A percentile compares a stretch with the other conserved stretches of the same genome.
Evolutionary conservation across 2,113 vertebrate genomes (phyloP).

Genomic region (Lepidothrix coronata): DNA sequence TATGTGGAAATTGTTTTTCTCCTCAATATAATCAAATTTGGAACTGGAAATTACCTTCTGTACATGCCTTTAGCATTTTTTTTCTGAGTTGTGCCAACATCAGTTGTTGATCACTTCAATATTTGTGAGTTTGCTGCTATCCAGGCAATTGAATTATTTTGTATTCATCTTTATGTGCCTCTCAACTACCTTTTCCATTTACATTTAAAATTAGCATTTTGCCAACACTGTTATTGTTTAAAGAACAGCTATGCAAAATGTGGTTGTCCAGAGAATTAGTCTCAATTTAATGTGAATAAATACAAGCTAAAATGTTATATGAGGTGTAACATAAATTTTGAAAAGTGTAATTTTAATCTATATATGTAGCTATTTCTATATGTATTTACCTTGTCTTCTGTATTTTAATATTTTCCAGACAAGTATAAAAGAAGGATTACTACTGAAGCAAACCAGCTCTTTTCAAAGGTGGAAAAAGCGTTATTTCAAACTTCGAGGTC

Average conservation of each 20-base stretch:
- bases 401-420: slow-evolving; percentile 79
- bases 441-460: slow-evolving; percentile 99
- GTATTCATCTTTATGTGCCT: background rate
- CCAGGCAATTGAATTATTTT: background rate
- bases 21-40: background rate
- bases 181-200: background rate
- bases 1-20: background rate
- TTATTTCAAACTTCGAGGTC: slow-evolving; percentile 96
- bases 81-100: background rate
- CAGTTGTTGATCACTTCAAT: background rate
- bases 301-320: background rate
- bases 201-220: background rate
- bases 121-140: background rate
- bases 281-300: background rate
- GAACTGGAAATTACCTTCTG: background rate
- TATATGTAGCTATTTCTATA: background rate
- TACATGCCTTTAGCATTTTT: background rate
- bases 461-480: slow-evolving; percentile 99
- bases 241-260: background rate
- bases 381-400: background rate
- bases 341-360: background rate
- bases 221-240: background rate
- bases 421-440: slow-evolving; percentile 93
- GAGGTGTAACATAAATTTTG: background rate
- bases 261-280: background rate